A percentile compares a stretch with the other conserved stretches of the same genome.
Evolutionary conservation across 2,888 invertebrate genomes (phyloP).

Genomic region (Agonopterix heracliana): DNA sequence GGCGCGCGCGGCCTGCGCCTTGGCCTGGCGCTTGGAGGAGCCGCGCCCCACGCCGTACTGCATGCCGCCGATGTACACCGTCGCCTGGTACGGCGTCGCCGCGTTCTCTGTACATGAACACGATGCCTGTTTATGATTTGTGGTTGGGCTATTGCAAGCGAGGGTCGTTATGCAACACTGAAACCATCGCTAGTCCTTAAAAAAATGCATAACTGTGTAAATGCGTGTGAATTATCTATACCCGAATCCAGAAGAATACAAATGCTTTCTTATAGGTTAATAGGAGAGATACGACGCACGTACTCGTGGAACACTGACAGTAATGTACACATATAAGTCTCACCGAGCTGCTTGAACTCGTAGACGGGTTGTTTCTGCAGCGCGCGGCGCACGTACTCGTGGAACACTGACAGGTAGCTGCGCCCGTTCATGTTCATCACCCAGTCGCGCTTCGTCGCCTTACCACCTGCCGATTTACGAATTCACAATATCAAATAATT

Average conservation of each 20-base stretch:
- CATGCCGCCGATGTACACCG: slow-evolving; percentile 93
- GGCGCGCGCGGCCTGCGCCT: slow-evolving; percentile 93
- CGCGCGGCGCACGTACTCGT: slow-evolving; percentile 98
- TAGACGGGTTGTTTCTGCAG: slow-evolving; percentile 95
- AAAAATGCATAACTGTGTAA: too few relatives aligned
- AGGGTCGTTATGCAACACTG: too few relatives aligned
- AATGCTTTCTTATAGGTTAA: too few relatives aligned
- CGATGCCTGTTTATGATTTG: too few relatives aligned
- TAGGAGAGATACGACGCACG: too few relatives aligned
- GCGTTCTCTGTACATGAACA: slow-evolving; percentile 85
- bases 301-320: slow-evolving; percentile 98
- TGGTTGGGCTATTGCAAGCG: too few relatives aligned
- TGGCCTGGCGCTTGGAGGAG: slow-evolving; percentile 96
- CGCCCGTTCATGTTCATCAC: slow-evolving; percentile 98
- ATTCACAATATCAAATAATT: neutral
- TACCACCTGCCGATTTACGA: slow-evolving; percentile 29
- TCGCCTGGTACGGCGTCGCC: slow-evolving; percentile 94
- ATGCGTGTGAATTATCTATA: too few relatives aligned
- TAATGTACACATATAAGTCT: slow-evolving; percentile 19
- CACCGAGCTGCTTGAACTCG: slow-evolving; percentile 91
- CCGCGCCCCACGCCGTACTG: slow-evolving; percentile 96
- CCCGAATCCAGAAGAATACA: too few relatives aligned
- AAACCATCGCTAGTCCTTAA: too few relatives aligned
- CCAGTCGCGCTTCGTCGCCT: slow-evolving; percentile 86
- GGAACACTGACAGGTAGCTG: slow-evolving; percentile 95